Base-by-base conservation (phyloP, 1,140 invertebrate genomes). In the Anagrus nilaparvatae region DNA sequence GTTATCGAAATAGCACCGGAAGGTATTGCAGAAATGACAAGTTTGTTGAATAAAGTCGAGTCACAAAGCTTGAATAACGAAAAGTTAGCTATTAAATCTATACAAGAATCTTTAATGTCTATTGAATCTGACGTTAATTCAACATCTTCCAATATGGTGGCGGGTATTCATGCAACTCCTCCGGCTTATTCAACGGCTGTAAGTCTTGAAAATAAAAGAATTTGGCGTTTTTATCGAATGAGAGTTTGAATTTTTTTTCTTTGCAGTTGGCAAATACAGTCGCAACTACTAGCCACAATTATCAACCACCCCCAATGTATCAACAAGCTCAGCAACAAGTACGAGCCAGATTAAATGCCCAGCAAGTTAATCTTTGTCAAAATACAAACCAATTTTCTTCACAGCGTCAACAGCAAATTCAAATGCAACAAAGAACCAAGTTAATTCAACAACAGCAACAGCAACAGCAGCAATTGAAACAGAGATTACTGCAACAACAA, bases 51-150 rank as follows among this genome's bases (percentile, higher is more conserved):
- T 48, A 54, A 51, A 18, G 65, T 68, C 5, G 67, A 64, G 54
- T 58, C 62, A 42, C 60, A 61, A 17, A 65, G 65, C 25, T 64
- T 61, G 29, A 52, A 72, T 58, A 80, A 80, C 51, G 85, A 89
- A 53, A 81, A 81, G 58, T 77, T 83, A 64, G 89, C 85, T 13
- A 94, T 95, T 38, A 86, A 82, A 56, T 85, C 79, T 8, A 96
- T 96, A 55, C 85, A 90, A 54, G 81, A 87, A 60, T 86, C 85
- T 55, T 69, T 96, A 43, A 94, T 94, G 88, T 82, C 82, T 52
- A 81, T 73, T 52, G 78, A 79, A 61, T 83, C 78, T 59, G 77
- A 63, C 35, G 74, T 76, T 43, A 77, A 72, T 61, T 73, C 79
- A 32, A 73, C 75, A 37, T 77, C 79, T 52, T 79, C 77, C 51